A percentile compares a stretch with the other conserved stretches of the same genome.
Evolutionary conservation across 2,797 vertebrate species (phyloP).

Genomic region (Ctenopoma kingsleyae): DNA sequence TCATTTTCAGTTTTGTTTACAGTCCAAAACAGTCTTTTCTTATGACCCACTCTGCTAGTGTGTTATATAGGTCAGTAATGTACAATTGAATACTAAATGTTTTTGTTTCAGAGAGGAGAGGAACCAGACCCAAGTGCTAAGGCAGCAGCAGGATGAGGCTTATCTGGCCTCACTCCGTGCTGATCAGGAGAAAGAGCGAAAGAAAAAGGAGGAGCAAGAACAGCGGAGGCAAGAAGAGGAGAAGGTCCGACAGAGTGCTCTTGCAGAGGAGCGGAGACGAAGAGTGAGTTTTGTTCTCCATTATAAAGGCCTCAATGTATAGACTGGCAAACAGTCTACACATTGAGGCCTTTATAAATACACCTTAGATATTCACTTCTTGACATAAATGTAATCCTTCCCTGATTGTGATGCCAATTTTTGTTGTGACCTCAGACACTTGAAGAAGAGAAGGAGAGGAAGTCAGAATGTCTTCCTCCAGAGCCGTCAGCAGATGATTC

Average conservation of each 20-base stretch:
- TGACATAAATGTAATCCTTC: not conserved
- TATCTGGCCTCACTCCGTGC: slow-evolving; percentile 94
- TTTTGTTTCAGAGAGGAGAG: slow-evolving; percentile 91
- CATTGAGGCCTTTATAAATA: not conserved
- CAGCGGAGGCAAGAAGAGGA: slow-evolving; percentile 93
- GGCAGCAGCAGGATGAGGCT: slow-evolving; percentile 97
- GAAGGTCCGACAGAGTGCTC: slow-evolving; percentile 89
- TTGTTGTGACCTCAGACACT: slow-evolving; percentile 85
- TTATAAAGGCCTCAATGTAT: no score
- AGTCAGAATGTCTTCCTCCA: slow-evolving; percentile 93
- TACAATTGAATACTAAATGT: not conserved
- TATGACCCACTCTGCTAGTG: not conserved
- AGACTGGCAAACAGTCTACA: not conserved
- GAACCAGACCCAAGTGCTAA: slow-evolving; percentile 96
- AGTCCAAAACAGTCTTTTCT: not conserved
- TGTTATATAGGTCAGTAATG: not conserved
- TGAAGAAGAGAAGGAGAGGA: slow-evolving; percentile 97
- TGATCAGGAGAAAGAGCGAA: slow-evolving; percentile 97
- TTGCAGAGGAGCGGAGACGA: slow-evolving; percentile 93
- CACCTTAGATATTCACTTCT: no score
- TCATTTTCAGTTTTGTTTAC: not conserved
- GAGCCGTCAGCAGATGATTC: slow-evolving; percentile 95
- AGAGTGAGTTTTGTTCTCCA: slow-evolving; percentile 81
- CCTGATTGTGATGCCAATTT: not conserved
- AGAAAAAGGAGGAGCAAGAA: slow-evolving; percentile 94